Percentiles rank a stretch among this genome's conserved stretches.
Evolutionary conservation across 1,140 invertebrate genomes (phyloP).

Genomic region (Lordiphosa mommai): DNA sequence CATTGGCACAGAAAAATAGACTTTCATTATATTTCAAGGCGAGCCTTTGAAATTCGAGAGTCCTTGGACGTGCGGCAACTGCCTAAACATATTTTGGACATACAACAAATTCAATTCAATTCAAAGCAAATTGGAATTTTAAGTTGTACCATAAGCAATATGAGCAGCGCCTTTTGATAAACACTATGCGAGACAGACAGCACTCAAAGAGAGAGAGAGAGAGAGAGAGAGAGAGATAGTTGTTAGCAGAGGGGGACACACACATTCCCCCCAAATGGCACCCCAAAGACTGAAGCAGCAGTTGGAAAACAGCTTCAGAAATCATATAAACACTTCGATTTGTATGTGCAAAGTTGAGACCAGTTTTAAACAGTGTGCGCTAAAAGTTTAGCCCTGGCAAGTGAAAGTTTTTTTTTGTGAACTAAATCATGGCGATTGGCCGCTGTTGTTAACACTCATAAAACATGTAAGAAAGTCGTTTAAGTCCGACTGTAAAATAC

Average conservation of each 20-base stretch:
- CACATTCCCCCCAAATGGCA: slow-evolving; percentile 3
- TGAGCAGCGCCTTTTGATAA: slow-evolving; percentile 26
- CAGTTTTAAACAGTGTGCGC: slow-evolving; percentile 17
- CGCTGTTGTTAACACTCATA: no score
- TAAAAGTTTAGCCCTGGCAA: slow-evolving; percentile 7
- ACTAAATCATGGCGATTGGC: no score
- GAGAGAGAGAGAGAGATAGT: not conserved
- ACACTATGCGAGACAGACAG: slow-evolving; percentile 2
- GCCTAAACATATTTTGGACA: slow-evolving; percentile 38
- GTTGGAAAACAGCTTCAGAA: slow-evolving; percentile 17
- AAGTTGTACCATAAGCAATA: slow-evolving; percentile 22
- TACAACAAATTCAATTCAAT: not conserved
- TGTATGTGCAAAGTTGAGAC: slow-evolving; percentile 29
- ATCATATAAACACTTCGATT: slow-evolving; percentile 59
- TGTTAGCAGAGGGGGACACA: not conserved
- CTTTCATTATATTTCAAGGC: slow-evolving; percentile 48
- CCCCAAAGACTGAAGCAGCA: slow-evolving; percentile 13
- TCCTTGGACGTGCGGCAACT: slow-evolving; percentile 47
- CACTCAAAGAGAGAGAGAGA: not conserved
- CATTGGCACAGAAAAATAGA: slow-evolving; percentile 36
- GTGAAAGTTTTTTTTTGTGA: not conserved
- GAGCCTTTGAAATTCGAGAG: slow-evolving; percentile 54
- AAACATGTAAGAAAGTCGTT: no score
- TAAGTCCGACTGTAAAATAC: no score
- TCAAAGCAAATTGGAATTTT: slow-evolving; percentile 43